Evolutionary conservation across 2,888 invertebrate species (phyloP).

Genomic region (Ditula angustiorana): DNA sequence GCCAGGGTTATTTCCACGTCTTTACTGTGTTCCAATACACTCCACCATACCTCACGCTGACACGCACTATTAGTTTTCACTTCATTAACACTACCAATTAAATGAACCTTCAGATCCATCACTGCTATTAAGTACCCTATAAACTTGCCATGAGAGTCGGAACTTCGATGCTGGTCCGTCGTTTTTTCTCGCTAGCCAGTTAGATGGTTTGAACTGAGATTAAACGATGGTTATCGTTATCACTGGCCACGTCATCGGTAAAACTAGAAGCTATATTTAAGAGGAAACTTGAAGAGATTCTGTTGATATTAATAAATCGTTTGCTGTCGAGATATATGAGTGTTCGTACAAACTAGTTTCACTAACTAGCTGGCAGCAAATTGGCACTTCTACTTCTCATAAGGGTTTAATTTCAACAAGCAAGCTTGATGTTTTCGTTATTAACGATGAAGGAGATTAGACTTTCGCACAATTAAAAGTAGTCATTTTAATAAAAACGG

Average conservation of each 20-base stretch:
- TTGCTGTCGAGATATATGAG: no score
- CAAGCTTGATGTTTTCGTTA: no score
- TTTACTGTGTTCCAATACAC: conserved; percentile 36
- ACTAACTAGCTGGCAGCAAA: no score
- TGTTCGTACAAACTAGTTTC: no score
- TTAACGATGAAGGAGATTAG: no score
- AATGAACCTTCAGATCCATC: conserved; percentile 50
- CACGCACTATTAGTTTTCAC: conserved; percentile 49
- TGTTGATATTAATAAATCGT: not conserved
- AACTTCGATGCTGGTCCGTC: conserved; percentile 1
- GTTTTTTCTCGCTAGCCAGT: conserved; percentile 14
- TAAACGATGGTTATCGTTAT: conserved; percentile 28
- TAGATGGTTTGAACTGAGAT: conserved; percentile 22
- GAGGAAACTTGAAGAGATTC: not conserved
- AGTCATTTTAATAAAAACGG: no score
- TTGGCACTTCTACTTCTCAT: no score
- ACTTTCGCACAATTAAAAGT: no score
- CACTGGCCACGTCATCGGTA: conserved; percentile 16
- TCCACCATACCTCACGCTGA: conserved; percentile 48
- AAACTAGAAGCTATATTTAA: conserved; percentile 21
- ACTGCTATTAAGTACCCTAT: conserved; percentile 47
- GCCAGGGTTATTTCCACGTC: conserved; percentile 14
- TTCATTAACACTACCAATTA: conserved; percentile 46
- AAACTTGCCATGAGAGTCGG: not conserved
- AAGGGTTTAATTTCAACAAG: no score